phyloP scores from a whole-genome alignment of 2,113 vertebrate species.

The Sylvilagus bachmani region DNA sequence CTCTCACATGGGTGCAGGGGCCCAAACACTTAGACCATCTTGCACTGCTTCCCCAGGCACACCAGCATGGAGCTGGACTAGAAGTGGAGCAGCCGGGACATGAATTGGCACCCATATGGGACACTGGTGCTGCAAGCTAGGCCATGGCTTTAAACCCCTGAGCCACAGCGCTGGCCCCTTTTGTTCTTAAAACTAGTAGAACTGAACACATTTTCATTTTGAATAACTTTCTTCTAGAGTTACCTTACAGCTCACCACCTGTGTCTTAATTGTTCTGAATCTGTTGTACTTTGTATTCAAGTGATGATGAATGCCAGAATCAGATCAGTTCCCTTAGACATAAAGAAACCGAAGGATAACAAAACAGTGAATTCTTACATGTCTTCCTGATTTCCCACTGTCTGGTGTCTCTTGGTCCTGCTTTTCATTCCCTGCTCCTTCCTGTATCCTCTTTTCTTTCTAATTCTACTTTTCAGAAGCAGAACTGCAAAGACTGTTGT shows the following conservation, averaged over 20 bases:
- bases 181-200: conserved; percentile 48
- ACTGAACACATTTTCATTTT: conserved; percentile 11
- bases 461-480: conserved; percentile 14
- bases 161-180: background rate
- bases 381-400: conserved; percentile 37
- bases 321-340: conserved; percentile 34
- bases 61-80: no score
- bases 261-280: background rate
- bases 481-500: conserved; percentile 12
- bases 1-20: no score
- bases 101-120: no score
- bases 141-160: no score
- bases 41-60: no score
- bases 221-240: conserved; percentile 2
- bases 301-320: background rate
- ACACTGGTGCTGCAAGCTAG: no score
- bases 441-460: background rate
- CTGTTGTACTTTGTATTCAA: conserved; percentile 31
- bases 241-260: background rate
- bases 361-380: conserved; percentile 10
- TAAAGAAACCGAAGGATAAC: background rate
- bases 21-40: no score
- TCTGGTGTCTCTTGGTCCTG: conserved; percentile 15
- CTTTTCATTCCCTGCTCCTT: background rate
- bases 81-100: no score